phyloP scores from a whole-genome alignment of 2,797 vertebrate genomes.

The Strix occidentalis region DNA sequence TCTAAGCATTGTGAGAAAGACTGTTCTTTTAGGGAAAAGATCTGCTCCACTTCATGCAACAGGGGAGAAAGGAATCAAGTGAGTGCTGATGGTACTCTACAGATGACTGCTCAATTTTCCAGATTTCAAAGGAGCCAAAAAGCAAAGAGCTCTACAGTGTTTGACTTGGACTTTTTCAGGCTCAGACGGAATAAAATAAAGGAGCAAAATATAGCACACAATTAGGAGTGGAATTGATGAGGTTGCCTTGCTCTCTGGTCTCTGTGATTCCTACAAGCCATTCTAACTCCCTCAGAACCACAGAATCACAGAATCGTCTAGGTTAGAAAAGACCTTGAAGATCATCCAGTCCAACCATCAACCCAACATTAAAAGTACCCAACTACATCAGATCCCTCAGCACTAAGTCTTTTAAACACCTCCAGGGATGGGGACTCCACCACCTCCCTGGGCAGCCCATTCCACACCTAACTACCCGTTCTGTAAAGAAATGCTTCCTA shows the following conservation, averaged over 20 bases:
- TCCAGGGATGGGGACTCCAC: too few relatives aligned
- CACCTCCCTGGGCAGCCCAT: too few relatives aligned
- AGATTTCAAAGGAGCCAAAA: neutral
- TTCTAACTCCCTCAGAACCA: neutral
- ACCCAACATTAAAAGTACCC: too few relatives aligned
- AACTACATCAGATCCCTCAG: too few relatives aligned
- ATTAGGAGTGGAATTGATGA: neutral
- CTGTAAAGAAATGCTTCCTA: too few relatives aligned
- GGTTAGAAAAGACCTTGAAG: too few relatives aligned
- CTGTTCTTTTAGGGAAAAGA: neutral
- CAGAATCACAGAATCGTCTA: too few relatives aligned
- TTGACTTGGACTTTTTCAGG: neutral
- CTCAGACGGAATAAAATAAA: neutral
- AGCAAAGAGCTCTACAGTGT: neutral
- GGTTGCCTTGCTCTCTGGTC: neutral
- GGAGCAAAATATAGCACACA: neutral
- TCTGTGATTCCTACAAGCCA: neutral
- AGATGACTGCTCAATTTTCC: neutral
- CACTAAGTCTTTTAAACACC: too few relatives aligned
- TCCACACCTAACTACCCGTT: too few relatives aligned
- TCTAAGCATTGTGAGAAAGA: neutral
- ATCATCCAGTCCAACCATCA: too few relatives aligned
- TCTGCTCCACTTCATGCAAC: neutral
- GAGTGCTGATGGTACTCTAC: neutral
- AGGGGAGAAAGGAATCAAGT: neutral